Evolutionary conservation across 2,113 vertebrate species (phyloP).

Genomic region (Chaenocephalus aceratus): DNA sequence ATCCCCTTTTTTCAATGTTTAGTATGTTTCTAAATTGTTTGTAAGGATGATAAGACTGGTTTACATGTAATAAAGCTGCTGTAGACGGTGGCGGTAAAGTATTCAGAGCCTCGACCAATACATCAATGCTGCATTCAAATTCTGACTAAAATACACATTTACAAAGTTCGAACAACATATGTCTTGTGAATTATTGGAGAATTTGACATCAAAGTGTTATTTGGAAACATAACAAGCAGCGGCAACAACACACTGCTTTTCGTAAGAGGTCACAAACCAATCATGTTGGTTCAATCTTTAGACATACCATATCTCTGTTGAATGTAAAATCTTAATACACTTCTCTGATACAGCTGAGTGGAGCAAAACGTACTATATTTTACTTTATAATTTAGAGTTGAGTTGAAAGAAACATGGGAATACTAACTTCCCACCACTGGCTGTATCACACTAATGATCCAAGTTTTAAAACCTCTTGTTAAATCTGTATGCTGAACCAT

Average conservation of each 20-base stretch:
- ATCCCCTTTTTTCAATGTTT: not conserved
- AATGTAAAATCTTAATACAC: not conserved
- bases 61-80: not conserved
- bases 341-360: too few species aligned
- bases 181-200: not conserved
- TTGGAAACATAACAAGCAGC: not conserved
- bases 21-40: conserved; percentile 6
- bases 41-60: not conserved
- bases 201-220: not conserved
- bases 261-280: not conserved
- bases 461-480: not conserved
- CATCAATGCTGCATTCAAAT: too few species aligned
- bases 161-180: not conserved
- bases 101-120: not conserved
- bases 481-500: not conserved
- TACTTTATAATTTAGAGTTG: not conserved
- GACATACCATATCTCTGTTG: not conserved
- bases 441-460: not conserved
- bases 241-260: not conserved
- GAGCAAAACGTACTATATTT: not conserved
- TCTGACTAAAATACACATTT: too few species aligned
- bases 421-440: not conserved
- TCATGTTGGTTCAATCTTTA: conserved; percentile 4
- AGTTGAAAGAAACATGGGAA: not conserved
- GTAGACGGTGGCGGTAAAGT: not conserved